A percentile compares a stretch with the other conserved stretches of the same genome.
phyloP scores from a whole-genome alignment of 2,113 vertebrate genomes.

The Forbesichthys papilliferus region DNA sequence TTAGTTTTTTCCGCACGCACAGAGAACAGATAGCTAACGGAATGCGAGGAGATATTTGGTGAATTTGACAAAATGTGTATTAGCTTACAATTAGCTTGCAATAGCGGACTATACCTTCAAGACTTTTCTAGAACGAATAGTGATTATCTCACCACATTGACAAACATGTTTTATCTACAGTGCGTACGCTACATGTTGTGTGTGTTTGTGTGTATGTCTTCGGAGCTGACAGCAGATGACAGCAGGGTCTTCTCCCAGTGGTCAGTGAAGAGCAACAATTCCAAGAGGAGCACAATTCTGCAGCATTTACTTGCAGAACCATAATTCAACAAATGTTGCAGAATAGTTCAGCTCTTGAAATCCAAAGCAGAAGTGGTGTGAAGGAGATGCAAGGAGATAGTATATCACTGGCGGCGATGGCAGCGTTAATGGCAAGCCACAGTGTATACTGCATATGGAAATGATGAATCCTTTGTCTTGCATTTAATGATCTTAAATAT shows the following conservation, averaged over 20 bases:
- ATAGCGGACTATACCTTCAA: too few species aligned
- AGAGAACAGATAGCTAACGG: too few species aligned
- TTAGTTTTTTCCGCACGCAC: too few species aligned
- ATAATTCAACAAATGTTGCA: slow-evolving; percentile 81
- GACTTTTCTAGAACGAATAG: too few species aligned
- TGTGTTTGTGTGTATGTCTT: slow-evolving; percentile 5
- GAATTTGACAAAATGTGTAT: too few species aligned
- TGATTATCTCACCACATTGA: neutral
- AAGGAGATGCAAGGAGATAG: slow-evolving; percentile 61
- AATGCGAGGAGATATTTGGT: too few species aligned
- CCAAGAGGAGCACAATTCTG: slow-evolving; percentile 81
- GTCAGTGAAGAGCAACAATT: slow-evolving; percentile 75
- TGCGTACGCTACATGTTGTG: neutral
- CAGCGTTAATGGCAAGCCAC: slow-evolving; percentile 6
- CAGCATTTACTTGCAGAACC: slow-evolving; percentile 79
- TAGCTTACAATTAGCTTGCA: too few species aligned
- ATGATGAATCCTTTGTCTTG: neutral
- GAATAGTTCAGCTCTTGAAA: slow-evolving; percentile 82
- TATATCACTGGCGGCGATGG: slow-evolving; percentile 58
- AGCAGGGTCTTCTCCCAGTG: slow-evolving; percentile 54
- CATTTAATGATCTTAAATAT: neutral
- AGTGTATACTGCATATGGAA: neutral
- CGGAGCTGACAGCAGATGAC: slow-evolving; percentile 49
- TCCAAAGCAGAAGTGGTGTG: slow-evolving; percentile 69
- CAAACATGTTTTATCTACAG: too few species aligned